Conservation (phyloP, 2,797 vertebrate genomes). For the Spheniscus humboldti region DNA sequence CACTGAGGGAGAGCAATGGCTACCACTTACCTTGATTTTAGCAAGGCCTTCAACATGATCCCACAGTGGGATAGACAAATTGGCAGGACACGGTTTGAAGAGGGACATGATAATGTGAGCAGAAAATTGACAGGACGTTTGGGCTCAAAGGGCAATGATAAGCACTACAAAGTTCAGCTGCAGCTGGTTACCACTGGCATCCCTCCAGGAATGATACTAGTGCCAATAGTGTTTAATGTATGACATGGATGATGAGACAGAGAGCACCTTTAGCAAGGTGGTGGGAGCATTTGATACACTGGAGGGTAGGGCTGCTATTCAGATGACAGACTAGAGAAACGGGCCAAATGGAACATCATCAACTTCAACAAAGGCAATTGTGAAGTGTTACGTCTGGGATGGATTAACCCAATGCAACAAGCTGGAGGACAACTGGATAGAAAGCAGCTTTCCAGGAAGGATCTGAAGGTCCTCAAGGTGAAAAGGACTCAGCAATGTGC, state of each 20-base stretch:
- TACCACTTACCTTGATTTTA: background rate
- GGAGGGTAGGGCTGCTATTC: background rate
- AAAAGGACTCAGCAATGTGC: background rate
- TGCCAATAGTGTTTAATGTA: background rate
- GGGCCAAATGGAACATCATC: background rate
- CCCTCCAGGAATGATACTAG: background rate
- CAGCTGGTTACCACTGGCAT: background rate
- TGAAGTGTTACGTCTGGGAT: background rate
- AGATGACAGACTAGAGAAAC: background rate
- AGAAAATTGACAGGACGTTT: background rate
- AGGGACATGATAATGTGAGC: background rate
- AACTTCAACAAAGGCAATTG: background rate
- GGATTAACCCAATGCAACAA: background rate
- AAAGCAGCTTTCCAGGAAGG: background rate
- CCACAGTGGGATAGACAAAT: background rate
- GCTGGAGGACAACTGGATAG: background rate
- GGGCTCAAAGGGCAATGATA: background rate
- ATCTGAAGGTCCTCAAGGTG: background rate
- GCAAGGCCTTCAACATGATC: background rate
- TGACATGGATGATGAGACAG: background rate
- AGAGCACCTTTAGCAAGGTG: background rate
- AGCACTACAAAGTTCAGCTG: background rate
- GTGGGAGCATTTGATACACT: background rate
- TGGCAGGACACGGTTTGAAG: background rate
- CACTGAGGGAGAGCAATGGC: background rate